Evolutionary conservation across 2,113 vertebrate species (phyloP), one percentile per base, ranked within the genome.

Genomic region (Proterorhinus semilunaris): DNA sequence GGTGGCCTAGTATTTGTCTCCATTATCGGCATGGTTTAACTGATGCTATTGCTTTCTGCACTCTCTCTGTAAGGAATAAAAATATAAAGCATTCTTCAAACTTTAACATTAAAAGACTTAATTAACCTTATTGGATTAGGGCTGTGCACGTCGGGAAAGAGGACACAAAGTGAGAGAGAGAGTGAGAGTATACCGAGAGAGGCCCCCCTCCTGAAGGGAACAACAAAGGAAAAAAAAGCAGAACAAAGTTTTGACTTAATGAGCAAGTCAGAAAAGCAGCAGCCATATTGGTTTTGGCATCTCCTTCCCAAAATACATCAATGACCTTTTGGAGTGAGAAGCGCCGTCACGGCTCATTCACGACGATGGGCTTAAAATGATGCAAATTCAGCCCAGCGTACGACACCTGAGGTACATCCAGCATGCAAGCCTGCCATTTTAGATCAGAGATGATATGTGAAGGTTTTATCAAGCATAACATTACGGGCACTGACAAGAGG

Each of bases 241-340:
- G 12, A 59, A 61, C 42, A 45, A 61, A 61, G 13, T 61, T 61
- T 45, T 44, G 58, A 45, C 7, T 15, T 43, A 9, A 61, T 61
- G 42, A 44, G 58, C 58, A n/a, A 42, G 15, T 61, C 42, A n/a
- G 42, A 44, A 16, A 61, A n/a, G 42, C 42, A 6, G 13, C 36
- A 45, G 15, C 57, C 57, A 43, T 61, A 61, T 61, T 45, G 58
- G 42, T n/a, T 44, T 61, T 61, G 58, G 58, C 58, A n/a, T 61
- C 58, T 43, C 42, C 11, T 44, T 61, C 58, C 42, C 6, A 61
- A 61, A 61, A 61, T 61, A 61, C 58, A 61, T 44, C 58, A 61
- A 45, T 61, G 58, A 61, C 58, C 58, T 61, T 61, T 45, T 42
- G 58, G 58, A 61, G 58, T 61, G 58, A 61, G 58, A 45, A n/a